These are phyloP conservation scores for Leucania comma DNA, from an alignment of 2,888 invertebrate genomes.

Conservation along the genomic window DNA sequence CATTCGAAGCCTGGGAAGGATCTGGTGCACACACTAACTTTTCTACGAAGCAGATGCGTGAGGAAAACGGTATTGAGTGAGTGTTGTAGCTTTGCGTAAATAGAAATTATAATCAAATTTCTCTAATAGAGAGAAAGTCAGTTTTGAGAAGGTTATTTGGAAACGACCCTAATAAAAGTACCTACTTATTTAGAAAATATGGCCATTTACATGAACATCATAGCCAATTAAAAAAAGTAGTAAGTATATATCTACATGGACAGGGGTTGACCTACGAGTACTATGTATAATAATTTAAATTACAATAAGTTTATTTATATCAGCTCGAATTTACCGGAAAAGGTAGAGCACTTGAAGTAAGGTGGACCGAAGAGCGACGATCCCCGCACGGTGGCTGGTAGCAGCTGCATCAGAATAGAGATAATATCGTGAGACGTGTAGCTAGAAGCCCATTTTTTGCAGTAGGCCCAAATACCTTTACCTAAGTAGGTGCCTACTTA, in stretches of 20 bases:
- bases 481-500: not conserved
- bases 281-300: no score
- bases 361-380: not conserved
- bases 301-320: no score
- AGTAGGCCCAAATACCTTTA: not conserved
- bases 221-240: no score
- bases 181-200: not conserved
- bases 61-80: constrained; percentile 96
- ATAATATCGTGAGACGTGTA: not conserved
- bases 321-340: no score
- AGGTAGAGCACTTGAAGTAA: not conserved
- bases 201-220: no score
- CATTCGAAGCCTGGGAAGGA: constrained; percentile 96
- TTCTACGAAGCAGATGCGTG: constrained; percentile 97
- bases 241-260: not conserved
- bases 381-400: not conserved
- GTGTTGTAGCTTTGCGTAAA: constrained; percentile 68
- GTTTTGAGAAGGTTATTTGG: no score
- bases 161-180: not conserved
- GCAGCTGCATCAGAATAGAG: not conserved
- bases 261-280: no score
- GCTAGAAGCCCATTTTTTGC: not conserved
- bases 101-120: not conserved
- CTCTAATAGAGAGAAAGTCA: not conserved
- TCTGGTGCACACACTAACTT: constrained; percentile 99